phyloP scores from a whole-genome alignment of 30 jellyfish, hydroid and myxozoan genomes.

The Aurelia sp. region DNA sequence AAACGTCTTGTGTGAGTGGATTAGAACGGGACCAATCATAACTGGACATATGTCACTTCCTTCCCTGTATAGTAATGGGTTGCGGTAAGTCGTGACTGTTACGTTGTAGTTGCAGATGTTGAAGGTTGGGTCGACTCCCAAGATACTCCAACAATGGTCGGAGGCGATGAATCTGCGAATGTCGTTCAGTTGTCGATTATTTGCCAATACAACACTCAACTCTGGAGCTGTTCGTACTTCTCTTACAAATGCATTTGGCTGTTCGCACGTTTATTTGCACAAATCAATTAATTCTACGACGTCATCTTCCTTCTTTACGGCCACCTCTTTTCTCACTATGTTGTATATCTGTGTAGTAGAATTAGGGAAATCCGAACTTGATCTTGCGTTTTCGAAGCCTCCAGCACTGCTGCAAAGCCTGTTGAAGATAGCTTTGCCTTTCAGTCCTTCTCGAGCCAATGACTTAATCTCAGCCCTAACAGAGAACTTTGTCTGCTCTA shows the following conservation, averaged over 20 bases:
- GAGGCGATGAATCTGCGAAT: conserved; percentile 19
- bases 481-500: background rate
- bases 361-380: conserved; percentile 40
- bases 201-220: conserved; percentile 22
- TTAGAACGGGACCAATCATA: conserved; percentile 57
- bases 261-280: conserved; percentile 11
- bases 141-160: background rate
- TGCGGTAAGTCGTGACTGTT: conserved; percentile 58
- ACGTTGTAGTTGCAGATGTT: conserved; percentile 53
- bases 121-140: conserved; percentile 72
- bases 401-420: conserved; percentile 14
- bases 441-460: conserved; percentile 26
- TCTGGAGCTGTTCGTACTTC: conserved; percentile 76
- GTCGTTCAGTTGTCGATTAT: conserved; percentile 49
- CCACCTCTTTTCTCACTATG: conserved; percentile 8
- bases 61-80: conserved; percentile 15
- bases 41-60: conserved; percentile 38
- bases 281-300: conserved; percentile 22
- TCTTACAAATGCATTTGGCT: conserved; percentile 41
- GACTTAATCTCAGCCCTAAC: conserved; percentile 16
- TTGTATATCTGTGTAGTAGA: conserved; percentile 33
- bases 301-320: conserved; percentile 24
- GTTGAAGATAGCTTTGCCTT: conserved; percentile 33
- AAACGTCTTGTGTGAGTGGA: conserved; percentile 59
- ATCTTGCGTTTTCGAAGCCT: conserved; percentile 53